Evolutionary conservation across 2,113 vertebrate species (phyloP), one percentile per base, ranked within the genome.

Genomic region (Syrmaticus mikado): DNA sequence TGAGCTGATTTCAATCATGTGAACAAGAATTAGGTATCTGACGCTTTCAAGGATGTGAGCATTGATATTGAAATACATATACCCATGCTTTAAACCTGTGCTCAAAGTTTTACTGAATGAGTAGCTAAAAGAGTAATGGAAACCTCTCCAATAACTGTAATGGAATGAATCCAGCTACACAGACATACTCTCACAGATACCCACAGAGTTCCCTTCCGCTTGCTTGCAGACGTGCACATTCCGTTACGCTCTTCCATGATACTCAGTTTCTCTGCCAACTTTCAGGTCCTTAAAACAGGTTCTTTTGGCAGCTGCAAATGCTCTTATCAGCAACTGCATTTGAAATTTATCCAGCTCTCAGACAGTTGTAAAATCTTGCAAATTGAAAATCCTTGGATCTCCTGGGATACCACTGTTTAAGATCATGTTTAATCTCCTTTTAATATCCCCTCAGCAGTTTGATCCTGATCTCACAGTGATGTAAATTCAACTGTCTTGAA

Each of bases 271-370:
- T 92, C 89, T 96, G 96, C 96, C 97, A 97, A 60, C 73, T 92
- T 92, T 81, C 85, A 92, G 91, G 46, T 90, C 93, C 96, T 97
- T 97, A 92, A 95, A 97, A 95, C 87, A 95, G 82, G 95, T 96
- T 94, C 80, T 95, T 96, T 55, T 41, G 95, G 96, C 96, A 97
- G 92, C 95, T 96, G 94, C 11, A 48, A 92, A 95, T 95, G 94
- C 95, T 96, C 94, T 96, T 92, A 48, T 94, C 95, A 96, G 96
- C 94, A 97, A 92, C 96, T 89, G 94, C 90, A 95, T 97, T 98
- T 98, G 96, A 98, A 98, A 97, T 97, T 97, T 97, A 97, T 97
- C 97, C 96, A 97, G 89, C 86, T 95, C 94, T 95, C 93, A 97
- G 95, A 95, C 95, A 97, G 92, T 94, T 96, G 94, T 96, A 97